These are phyloP conservation scores for Telmatochromis bifrenatus DNA, from an alignment of 2,113 vertebrate species.

Conservation along the genomic window DNA sequence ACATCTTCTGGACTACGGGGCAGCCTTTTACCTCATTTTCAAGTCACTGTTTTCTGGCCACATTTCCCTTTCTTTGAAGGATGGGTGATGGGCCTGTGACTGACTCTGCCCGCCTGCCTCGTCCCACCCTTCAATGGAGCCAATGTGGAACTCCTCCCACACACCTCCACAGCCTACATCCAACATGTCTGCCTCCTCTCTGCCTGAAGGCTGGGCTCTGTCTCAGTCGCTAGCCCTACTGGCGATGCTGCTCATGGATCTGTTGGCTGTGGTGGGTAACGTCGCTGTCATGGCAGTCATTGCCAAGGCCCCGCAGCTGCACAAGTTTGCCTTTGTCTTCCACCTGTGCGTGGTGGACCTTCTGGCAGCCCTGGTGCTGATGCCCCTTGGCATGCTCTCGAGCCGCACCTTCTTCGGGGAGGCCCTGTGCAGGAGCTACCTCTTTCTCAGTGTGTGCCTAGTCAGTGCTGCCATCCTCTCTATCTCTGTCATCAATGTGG, in stretches of 20 bases:
- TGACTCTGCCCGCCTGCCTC: constrained; percentile 69
- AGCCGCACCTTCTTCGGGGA: constrained; percentile 83
- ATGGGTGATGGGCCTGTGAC: constrained; percentile 88
- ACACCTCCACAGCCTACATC: constrained; percentile 60
- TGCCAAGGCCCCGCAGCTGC: constrained; percentile 87
- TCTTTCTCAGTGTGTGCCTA: constrained; percentile 94
- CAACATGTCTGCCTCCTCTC: constrained; percentile 73
- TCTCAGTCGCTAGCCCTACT: constrained; percentile 84
- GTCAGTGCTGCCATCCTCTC: constrained; percentile 95
- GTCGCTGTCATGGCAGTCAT: constrained; percentile 93
- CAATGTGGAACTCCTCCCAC: constrained; percentile 80
- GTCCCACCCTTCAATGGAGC: constrained; percentile 83
- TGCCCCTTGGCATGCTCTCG: constrained; percentile 95
- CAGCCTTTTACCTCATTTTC: constrained; percentile 18
- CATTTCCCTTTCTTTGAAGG: constrained; percentile 76
- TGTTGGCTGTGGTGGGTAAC: constrained; percentile 89
- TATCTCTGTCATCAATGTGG: constrained; percentile 95
- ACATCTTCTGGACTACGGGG: background rate
- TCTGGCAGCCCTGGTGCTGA: constrained; percentile 89
- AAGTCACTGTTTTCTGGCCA: constrained; percentile 43
- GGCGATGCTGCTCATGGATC: constrained; percentile 93
- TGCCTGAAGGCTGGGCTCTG: constrained; percentile 73
- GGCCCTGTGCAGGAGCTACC: constrained; percentile 87
- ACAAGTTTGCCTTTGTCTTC: constrained; percentile 98
- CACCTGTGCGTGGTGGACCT: constrained; percentile 98